Conservation (phyloP, 2,888 invertebrate species). For the Orthosia incerta region DNA sequence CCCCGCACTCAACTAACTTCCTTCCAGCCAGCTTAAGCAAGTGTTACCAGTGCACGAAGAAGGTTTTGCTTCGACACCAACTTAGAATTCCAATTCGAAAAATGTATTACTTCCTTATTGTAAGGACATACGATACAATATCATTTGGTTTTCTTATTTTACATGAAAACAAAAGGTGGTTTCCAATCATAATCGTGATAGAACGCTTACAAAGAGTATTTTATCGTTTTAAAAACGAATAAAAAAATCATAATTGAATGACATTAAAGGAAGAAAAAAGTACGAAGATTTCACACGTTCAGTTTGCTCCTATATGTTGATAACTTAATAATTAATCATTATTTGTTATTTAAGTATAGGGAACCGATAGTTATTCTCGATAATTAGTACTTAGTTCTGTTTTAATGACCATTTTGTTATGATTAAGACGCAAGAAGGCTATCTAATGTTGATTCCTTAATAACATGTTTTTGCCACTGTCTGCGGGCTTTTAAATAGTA, state of each 20-base stretch:
- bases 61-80: conserved; percentile 70
- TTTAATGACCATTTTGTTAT: conserved; percentile 14
- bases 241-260: conserved; percentile 78
- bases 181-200: conserved; percentile 75
- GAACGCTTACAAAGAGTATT: conserved; percentile 77
- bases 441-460: conserved; percentile 18
- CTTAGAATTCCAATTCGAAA: conserved; percentile 24
- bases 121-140: conserved; percentile 31
- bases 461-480: conserved; percentile 37
- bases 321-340: conserved; percentile 62
- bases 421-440: conserved; percentile 22
- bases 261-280: conserved; percentile 67
- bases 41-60: conserved; percentile 77
- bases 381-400: neutral
- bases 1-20: conserved; percentile 74
- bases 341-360: conserved; percentile 33
- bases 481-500: neutral
- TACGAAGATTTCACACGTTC: conserved; percentile 73
- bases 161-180: conserved; percentile 52
- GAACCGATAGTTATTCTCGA: conserved; percentile 10
- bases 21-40: conserved; percentile 53
- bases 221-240: conserved; percentile 75
- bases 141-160: conserved; percentile 6
- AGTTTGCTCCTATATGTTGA: conserved; percentile 51
- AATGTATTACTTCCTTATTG: conserved; percentile 33